Evolutionary conservation across 23 tunicate genomes (phyloP), one percentile per base, ranked within the genome.

Genomic region (Ciona savignyi): DNA sequence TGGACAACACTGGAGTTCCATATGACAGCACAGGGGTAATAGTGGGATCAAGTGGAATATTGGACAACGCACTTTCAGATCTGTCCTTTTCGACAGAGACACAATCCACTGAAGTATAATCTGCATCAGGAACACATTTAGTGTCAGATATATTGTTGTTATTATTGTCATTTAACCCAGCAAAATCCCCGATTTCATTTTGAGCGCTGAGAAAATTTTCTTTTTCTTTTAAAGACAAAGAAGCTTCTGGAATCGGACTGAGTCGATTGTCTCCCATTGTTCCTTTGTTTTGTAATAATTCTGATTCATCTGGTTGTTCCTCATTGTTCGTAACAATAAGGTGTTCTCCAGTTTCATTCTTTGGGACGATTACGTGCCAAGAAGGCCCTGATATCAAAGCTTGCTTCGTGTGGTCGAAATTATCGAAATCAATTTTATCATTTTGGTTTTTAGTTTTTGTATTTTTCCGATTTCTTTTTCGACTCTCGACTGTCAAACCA

Each of bases 341-440:
- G 15, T 42, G 56, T 6, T 42, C 56, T 42, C 56, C 56, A 42
- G 56, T 63, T 63, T 73, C 70, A 74, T 74, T 78, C 71, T 85
- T 85, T 27, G 74, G 62, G 3, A 73, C 83, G 1, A 67, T 62
- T 22, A 77, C 76, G 48, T 85, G 90, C 90, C 90, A 85, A 1
- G 81, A 71, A 26, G 27, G 30, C 25, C 90, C 93, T 9, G 93
- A 86, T 27, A 86, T 73, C 19, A 86, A 51, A 51, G 84, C 84
- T 1, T 76, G 88, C 23, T 76, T 83, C 2, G 24, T 29, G 2
- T 30, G 35, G 4, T 80, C 77, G 21, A 62, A 25, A 61, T 83
- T 74, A 56, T 32, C 34, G 3, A 76, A 27, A 30, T 63, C 60
- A 22, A 60, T 78, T 74, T 74, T 63, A 4, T 51, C 62, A 28